phyloP scores from a whole-genome alignment of 2,797 vertebrate species.

The Numenius phaeopus region DNA sequence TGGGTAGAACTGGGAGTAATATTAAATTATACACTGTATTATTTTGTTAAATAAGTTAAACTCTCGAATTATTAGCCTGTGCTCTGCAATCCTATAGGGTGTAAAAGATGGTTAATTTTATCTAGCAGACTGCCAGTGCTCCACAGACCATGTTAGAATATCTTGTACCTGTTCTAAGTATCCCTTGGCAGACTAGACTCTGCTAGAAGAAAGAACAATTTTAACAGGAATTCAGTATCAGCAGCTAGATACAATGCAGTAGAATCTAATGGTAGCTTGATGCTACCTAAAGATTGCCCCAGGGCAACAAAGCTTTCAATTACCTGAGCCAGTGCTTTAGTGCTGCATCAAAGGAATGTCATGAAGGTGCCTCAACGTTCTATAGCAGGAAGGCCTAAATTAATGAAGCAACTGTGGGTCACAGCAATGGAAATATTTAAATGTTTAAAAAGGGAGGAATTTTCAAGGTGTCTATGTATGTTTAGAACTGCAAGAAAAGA shows the following conservation, averaged over 20 bases:
- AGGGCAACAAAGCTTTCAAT: neutral
- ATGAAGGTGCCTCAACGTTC: neutral
- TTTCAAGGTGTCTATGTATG: neutral
- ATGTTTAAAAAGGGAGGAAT: neutral
- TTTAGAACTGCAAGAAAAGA: neutral
- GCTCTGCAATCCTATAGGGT: neutral
- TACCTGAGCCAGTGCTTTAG: neutral
- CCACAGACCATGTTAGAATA: neutral
- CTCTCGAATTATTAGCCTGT: neutral
- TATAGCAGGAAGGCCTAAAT: neutral
- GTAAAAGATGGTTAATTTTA: neutral
- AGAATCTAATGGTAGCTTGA: neutral
- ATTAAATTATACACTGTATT: neutral
- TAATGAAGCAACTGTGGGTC: neutral
- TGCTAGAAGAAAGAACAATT: neutral
- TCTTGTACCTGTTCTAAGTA: neutral
- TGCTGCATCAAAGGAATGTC: neutral
- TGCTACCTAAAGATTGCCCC: neutral
- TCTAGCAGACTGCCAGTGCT: neutral
- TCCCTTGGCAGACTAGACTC: neutral
- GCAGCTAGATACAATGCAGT: neutral
- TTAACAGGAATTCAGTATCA: neutral
- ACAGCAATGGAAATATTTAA: neutral
- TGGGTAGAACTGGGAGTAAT: neutral
- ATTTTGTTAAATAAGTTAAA: neutral